A percentile compares a stretch with the other conserved stretches of the same genome.
These are phyloP conservation scores for Alviniconcha marisindica DNA, from an alignment of 1,140 invertebrate species.

Conservation along the genomic window DNA sequence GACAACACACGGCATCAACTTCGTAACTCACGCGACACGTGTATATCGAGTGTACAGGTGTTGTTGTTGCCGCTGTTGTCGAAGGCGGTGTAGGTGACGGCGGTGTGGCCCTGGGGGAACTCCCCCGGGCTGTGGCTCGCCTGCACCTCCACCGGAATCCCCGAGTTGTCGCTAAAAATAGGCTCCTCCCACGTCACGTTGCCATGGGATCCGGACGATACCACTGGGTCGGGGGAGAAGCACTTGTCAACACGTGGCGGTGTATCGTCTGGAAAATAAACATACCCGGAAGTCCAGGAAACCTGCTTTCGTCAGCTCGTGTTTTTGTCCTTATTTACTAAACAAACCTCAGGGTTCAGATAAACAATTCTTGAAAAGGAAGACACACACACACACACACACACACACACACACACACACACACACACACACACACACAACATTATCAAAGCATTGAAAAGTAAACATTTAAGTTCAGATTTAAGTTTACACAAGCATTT, in stretches of 20 bases:
- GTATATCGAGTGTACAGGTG: slow-evolving; percentile 81
- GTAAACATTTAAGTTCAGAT: no score
- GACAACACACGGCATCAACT: no score
- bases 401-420: no score
- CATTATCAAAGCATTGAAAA: no score
- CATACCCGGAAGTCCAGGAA: no score
- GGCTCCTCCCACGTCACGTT: slow-evolving; percentile 82
- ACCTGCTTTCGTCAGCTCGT: no score
- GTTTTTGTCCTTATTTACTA: no score
- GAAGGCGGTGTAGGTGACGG: slow-evolving; percentile 80
- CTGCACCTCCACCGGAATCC: slow-evolving; percentile 73
- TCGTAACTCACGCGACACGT: slow-evolving; percentile 81
- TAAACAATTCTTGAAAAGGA: no score
- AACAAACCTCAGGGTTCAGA: no score
- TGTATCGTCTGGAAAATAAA: slow-evolving; percentile 79
- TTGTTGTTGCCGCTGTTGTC: slow-evolving; percentile 81
- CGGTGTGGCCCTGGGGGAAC: slow-evolving; percentile 80
- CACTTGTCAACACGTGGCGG: slow-evolving; percentile 82
- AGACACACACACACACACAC: no score
- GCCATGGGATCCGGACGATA: slow-evolving; percentile 76
- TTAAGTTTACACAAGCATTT: no score
- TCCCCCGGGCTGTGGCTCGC: slow-evolving; percentile 77
- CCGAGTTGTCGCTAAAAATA: slow-evolving; percentile 84
- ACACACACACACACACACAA: no score
- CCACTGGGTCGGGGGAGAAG: slow-evolving; percentile 79